Conservation (phyloP, 92 coral and sea anemone genomes). For the Epizoanthus ramosus region DNA sequence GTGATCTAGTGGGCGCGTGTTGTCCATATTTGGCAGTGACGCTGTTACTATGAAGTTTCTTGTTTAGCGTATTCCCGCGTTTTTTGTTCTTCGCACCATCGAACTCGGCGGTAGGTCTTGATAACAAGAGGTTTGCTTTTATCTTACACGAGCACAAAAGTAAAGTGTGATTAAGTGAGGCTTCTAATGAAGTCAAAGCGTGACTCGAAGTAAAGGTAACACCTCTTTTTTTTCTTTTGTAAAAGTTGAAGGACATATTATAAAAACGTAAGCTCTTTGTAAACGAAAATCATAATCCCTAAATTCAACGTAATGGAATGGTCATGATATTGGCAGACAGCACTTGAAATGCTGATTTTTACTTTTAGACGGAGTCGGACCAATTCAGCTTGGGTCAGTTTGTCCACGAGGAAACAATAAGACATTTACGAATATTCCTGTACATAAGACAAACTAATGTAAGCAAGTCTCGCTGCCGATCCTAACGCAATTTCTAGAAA, state of each 20-base stretch:
- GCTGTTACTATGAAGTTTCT: background rate
- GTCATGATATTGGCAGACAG: background rate
- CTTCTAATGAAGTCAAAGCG: constrained; percentile 14
- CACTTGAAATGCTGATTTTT: background rate
- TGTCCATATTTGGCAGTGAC: constrained; percentile 8
- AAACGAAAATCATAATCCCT: background rate
- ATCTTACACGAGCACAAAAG: background rate
- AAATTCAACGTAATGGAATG: background rate
- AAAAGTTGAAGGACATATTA: background rate
- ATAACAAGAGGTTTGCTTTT: background rate
- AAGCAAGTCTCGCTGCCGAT: background rate
- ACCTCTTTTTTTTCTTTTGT: background rate
- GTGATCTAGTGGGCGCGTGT: background rate
- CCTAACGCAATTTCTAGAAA: no score
- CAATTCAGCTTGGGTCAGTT: constrained; percentile 1
- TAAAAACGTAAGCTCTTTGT: background rate
- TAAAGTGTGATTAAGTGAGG: background rate
- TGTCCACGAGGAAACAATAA: background rate
- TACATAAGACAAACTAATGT: no score
- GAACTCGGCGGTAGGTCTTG: constrained; percentile 8
- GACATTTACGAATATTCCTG: background rate
- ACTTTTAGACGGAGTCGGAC: background rate
- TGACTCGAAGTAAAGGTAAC: constrained; percentile 5
- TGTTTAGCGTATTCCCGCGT: background rate
- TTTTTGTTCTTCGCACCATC: constrained; percentile 4